These are phyloP conservation scores for Drymodes brunneopygia DNA, from an alignment of 2,113 vertebrate genomes.

Conservation along the genomic window DNA sequence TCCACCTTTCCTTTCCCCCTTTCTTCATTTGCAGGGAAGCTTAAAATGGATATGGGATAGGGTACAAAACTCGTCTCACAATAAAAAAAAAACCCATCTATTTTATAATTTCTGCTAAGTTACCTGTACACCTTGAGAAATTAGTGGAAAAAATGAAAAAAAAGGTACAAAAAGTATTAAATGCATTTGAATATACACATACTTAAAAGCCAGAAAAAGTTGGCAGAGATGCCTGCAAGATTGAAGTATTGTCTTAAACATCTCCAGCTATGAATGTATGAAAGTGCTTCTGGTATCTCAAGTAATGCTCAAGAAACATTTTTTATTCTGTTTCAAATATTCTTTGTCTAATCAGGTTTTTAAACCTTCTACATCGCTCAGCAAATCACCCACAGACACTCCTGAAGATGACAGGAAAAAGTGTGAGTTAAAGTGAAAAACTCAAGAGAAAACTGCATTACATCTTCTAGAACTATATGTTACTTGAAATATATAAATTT, in stretches of 20 bases:
- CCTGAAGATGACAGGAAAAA: neutral
- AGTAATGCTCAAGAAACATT: neutral
- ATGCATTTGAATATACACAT: neutral
- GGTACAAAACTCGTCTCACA: rapidly evolving
- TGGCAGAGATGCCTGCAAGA: neutral
- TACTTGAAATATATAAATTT: neutral
- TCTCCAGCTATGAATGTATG: neutral
- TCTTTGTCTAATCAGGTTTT: neutral
- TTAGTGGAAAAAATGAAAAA: neutral
- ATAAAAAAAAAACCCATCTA: rapidly evolving
- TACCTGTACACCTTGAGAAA: neutral
- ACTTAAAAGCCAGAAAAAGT: neutral
- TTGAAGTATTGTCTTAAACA: neutral
- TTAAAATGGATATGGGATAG: neutral
- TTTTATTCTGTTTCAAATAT: neutral
- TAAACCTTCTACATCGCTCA: neutral
- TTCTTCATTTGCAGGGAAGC: neutral
- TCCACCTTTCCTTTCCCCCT: neutral
- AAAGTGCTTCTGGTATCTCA: neutral
- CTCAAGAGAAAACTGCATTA: neutral
- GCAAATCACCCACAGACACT: neutral
- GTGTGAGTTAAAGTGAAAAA: neutral
- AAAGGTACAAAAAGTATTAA: neutral
- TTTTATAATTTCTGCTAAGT: neutral
- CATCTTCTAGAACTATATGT: neutral